Evolutionary conservation across 2,113 vertebrate species (phyloP).

Genomic region (Sciurus niger): DNA sequence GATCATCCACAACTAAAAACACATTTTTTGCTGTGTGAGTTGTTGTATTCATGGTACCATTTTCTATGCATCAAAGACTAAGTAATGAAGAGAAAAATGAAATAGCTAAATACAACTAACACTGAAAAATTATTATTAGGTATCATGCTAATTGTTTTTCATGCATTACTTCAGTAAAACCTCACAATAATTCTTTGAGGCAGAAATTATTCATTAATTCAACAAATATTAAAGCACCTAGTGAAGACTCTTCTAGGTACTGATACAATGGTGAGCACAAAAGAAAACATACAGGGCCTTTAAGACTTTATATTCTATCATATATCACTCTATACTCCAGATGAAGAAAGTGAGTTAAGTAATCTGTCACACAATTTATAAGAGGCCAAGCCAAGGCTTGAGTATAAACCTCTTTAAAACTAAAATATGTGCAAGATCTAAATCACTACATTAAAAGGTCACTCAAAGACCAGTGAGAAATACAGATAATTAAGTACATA

Average conservation of each 20-base stretch:
- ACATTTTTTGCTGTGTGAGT: neutral
- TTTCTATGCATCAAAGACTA: neutral
- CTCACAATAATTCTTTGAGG: neutral
- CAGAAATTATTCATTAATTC: too few species aligned
- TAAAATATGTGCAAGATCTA: too few species aligned
- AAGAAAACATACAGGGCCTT: too few species aligned
- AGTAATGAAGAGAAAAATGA: neutral
- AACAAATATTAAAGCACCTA: too few species aligned
- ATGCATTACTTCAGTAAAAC: neutral
- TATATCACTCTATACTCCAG: too few species aligned
- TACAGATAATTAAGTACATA: too few species aligned
- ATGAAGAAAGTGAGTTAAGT: neutral
- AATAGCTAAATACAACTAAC: neutral
- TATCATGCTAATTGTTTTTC: neutral
- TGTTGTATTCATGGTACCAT: neutral
- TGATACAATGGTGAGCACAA: too few species aligned
- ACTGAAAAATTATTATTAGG: neutral
- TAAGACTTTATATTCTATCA: too few species aligned
- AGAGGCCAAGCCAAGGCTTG: neutral
- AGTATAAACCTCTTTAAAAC: neutral
- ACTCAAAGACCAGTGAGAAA: too few species aligned
- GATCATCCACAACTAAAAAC: neutral
- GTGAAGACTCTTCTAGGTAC: too few species aligned
- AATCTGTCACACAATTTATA: neutral
- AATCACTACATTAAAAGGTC: too few species aligned